Conservation (phyloP, 2,113 vertebrate species). For the Mormyrus iriodes region DNA sequence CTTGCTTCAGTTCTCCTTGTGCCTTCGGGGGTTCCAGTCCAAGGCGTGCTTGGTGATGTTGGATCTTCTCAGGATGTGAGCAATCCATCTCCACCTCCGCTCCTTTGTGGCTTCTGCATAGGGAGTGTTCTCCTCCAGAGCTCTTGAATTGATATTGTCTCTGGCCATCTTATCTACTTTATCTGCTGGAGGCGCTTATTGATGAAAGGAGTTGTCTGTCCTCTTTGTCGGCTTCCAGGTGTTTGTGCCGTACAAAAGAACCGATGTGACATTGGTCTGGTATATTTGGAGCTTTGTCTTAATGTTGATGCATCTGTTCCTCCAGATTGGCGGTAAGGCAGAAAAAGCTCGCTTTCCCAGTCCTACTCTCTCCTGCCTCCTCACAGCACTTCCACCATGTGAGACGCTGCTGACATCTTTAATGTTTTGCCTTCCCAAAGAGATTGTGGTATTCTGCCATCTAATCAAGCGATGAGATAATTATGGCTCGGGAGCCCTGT, state of each 20-base stretch:
- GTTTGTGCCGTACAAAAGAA: not conserved
- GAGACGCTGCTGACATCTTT: not conserved
- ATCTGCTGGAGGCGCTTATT: not conserved
- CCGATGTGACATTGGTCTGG: not conserved
- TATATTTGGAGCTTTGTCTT: not conserved
- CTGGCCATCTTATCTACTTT: not conserved
- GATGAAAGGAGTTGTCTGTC: not conserved
- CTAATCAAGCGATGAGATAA: not conserved
- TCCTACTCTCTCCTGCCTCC: not conserved
- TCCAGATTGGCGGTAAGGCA: not conserved
- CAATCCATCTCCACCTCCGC: not conserved
- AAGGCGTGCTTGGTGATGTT: not conserved
- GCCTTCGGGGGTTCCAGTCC: not conserved
- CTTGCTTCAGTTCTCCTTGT: not conserved
- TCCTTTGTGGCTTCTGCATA: not conserved
- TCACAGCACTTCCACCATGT: not conserved
- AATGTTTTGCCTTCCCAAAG: not conserved
- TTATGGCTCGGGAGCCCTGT: not conserved
- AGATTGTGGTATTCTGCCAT: not conserved
- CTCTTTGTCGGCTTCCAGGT: constrained; percentile 1
- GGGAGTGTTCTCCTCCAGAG: not conserved
- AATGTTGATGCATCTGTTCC: not conserved
- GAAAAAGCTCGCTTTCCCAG: not conserved
- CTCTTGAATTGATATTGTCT: not conserved
- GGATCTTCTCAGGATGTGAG: not conserved